Base-by-base conservation (phyloP, 2,113 vertebrate species). In the Macquaria australasica region DNA sequence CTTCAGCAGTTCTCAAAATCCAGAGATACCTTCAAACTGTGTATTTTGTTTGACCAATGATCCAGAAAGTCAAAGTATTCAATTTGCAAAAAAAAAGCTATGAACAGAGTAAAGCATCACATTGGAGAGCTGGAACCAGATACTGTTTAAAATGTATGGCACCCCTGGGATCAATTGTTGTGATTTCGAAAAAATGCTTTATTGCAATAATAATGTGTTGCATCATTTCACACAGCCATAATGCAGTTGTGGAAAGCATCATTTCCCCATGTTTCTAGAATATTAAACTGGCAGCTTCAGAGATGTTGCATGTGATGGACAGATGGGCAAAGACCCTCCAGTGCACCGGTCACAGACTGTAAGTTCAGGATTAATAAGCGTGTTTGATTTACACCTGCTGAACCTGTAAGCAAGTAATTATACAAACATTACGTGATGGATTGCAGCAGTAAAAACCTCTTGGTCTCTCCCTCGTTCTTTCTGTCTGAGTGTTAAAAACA, bases 401-500 rank as follows among this genome's bases (percentile, higher is more conserved):
- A 75, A 74, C 39, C 59, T 34, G 37, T 56, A 37, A 34, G 56
- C 10, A 28, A 73, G 58, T 58, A 48, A 83, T 70, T 73, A 87
- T 28, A 11, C 67, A 77, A 85, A 69, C 63, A 72, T 69, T 21
- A 62, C 14, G 20, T 77, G 88, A 84, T 64, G 79, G 73, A 68
- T 73, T 11, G 55, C 75, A 74, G 68, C 67, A 59, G 58, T 74
- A 43, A 85, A 72, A 63, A 39, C 79, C 58, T 77, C 39, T 28
- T 8, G 18, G 60, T 64, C 72, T 69, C 43, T 51, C 18, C 16
- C 23, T 68, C 39, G 59, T n/a, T 53, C 55, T 25, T 81, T 72
- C 37, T 62, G 64, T 71, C 70, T 82, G 67, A 79, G 21, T 64
- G 78, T 82, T 78, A 62, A 79, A 81, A 86, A 73, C 73, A 79